These are phyloP conservation scores for Eubasilissa splendida DNA, from an alignment of 2,888 invertebrate genomes.

Conservation along the genomic window DNA sequence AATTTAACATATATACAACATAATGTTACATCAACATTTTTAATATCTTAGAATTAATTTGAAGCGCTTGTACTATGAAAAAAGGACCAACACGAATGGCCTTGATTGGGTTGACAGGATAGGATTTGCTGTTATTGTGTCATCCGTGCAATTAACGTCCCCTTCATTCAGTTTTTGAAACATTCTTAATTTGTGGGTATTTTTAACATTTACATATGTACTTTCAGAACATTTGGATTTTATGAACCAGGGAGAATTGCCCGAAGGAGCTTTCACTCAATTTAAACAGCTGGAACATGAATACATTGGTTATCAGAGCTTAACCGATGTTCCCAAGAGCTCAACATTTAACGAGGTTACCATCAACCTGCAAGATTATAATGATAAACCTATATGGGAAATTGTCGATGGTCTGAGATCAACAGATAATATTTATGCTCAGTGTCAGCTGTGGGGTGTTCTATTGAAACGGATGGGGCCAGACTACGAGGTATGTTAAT, in stretches of 20 bases:
- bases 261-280: constrained; percentile 82
- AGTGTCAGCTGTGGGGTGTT: constrained; percentile 88
- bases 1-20: too few species aligned
- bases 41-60: too few species aligned
- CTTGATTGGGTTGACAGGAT: too few species aligned
- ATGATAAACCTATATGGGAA: constrained; percentile 79
- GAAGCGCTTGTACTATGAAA: too few species aligned
- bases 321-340: constrained; percentile 94
- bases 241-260: constrained; percentile 86
- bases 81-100: too few species aligned
- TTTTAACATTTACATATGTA: too few species aligned
- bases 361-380: constrained; percentile 73
- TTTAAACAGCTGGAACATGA: constrained; percentile 93
- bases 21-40: too few species aligned
- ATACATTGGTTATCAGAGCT: constrained; percentile 94
- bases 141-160: too few species aligned
- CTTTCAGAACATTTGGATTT: constrained; percentile 94
- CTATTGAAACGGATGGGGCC: constrained; percentile 87
- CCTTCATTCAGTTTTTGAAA: too few species aligned
- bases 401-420: constrained; percentile 81
- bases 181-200: too few species aligned
- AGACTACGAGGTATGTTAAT: constrained; percentile 77
- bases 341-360: constrained; percentile 81
- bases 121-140: too few species aligned
- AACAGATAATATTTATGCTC: constrained; percentile 83